Base-by-base conservation (phyloP, 2,797 vertebrate species). In the Pangasius krempfi region DNA sequence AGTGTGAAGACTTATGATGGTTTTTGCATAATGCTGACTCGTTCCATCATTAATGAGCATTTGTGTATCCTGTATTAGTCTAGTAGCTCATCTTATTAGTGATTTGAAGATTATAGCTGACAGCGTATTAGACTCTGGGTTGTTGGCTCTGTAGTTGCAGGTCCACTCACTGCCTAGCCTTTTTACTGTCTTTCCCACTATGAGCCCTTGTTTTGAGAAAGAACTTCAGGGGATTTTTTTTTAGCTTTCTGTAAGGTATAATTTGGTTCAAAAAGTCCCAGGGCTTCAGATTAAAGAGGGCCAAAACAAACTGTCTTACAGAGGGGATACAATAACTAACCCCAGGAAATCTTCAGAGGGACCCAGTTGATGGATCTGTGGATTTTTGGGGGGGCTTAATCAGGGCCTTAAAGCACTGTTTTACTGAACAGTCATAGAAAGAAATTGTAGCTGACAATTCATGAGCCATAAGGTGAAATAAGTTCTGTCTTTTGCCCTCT, bases 221-320 rank as follows among this genome's bases (percentile, higher is more conserved):
- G 52, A 44, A 64, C 72, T 62, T 76, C 30, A 30, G 84, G 68
- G 25, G 56, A 50, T 76, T 86, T 80, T 64, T 70, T 84, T 56
- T 33, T 20, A n/a, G 16, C 22, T 64, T 86, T 70, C 78, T 22
- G 33, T 70, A 87, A 86, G 54, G 83, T 80, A 50, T 85, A 85
- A 87, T 89, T 62, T 44, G n/a, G 14, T 18, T 47, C 58, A 85
- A 52, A 56, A 76, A 66, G 47, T 58, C 88, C 73, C 76, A 56
- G 60, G 22, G 54, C 68, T 88, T 85, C 70, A 81, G 81, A 87
- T 84, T 90, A 86, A 87, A 86, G 62, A 79, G 16, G 27, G 78
- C 25, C 56, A 50, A 60, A 86, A 81, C 52, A 89, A 75, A 70
- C 62, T 37, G 52, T 60, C 56, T 47, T 62, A 85, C 66, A 47